phyloP scores from a whole-genome alignment of 2,888 invertebrate genomes.

The Liopterus haemorrhoidalis region DNA sequence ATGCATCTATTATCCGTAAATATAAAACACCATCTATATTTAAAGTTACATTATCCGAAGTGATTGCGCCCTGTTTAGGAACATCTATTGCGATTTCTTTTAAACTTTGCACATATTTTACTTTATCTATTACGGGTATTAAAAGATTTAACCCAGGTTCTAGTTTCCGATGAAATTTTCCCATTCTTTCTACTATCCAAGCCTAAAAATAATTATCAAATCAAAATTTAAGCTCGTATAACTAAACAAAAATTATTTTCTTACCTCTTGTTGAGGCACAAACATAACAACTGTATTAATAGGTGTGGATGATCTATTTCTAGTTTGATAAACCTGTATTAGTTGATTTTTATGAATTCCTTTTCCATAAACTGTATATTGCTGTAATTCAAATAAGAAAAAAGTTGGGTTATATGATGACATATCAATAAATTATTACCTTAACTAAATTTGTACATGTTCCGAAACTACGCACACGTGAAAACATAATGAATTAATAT shows the following conservation, averaged over 20 bases:
- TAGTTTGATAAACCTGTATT: slow-evolving; percentile 30
- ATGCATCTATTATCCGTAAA: slow-evolving; percentile 87
- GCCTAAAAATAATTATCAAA: slow-evolving; percentile 57
- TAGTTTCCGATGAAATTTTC: slow-evolving; percentile 87
- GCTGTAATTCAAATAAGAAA: slow-evolving; percentile 20
- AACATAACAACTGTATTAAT: slow-evolving; percentile 92
- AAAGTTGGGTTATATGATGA: too few species aligned
- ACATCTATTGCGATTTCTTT: slow-evolving; percentile 99
- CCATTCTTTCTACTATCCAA: slow-evolving; percentile 98
- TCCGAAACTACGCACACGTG: slow-evolving; percentile 11
- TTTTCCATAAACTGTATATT: slow-evolving; percentile 18
- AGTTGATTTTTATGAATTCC: slow-evolving; percentile 14
- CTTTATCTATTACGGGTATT: slow-evolving; percentile 83
- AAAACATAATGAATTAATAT: too few species aligned
- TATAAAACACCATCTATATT: slow-evolving; percentile 97
- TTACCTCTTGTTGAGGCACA: slow-evolving; percentile 97
- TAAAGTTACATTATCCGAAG: slow-evolving; percentile 93
- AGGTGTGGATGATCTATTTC: slow-evolving; percentile 60
- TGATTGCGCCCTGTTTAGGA: slow-evolving; percentile 97
- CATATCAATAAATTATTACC: too few species aligned
- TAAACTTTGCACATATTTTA: slow-evolving; percentile 95
- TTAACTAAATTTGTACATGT: too few species aligned
- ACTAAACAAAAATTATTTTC: slow-evolving; percentile 19
- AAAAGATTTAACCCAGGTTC: slow-evolving; percentile 92
- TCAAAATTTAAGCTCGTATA: too few species aligned